Evolutionary conservation across 2,888 invertebrate genomes (phyloP).

Genomic region (Cabera pusaria): DNA sequence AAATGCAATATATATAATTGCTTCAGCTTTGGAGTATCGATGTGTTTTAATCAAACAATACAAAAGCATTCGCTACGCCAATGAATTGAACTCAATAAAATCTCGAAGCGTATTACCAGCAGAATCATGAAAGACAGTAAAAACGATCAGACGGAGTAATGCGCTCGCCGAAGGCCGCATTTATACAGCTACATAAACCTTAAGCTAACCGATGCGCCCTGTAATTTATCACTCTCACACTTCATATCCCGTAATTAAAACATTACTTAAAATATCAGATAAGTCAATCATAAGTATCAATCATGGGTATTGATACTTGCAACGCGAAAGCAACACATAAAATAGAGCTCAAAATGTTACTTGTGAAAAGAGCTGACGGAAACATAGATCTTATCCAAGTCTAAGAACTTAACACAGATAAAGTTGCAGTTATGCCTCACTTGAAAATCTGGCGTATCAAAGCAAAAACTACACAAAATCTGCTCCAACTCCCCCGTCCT

Average conservation of each 20-base stretch:
- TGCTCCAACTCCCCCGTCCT: conserved; percentile 29
- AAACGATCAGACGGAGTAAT: conserved; percentile 37
- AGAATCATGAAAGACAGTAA: conserved; percentile 8
- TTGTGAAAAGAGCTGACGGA: not conserved
- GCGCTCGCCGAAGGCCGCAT: conserved; percentile 47
- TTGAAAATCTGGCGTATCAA: too few species aligned
- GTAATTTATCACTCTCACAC: conserved; percentile 51
- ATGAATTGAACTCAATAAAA: too few species aligned
- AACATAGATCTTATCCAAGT: too few species aligned
- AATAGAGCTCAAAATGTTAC: conserved; percentile 6
- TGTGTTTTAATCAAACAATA: too few species aligned
- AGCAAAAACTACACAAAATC: too few species aligned
- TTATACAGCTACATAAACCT: conserved; percentile 54
- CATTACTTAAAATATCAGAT: conserved; percentile 40
- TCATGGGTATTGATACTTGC: conserved; percentile 17
- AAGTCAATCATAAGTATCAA: conserved; percentile 15
- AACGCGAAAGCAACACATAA: conserved; percentile 5
- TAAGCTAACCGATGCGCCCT: conserved; percentile 38
- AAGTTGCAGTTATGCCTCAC: too few species aligned
- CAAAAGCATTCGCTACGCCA: too few species aligned
- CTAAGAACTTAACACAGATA: too few species aligned
- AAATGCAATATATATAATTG: too few species aligned
- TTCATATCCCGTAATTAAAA: conserved; percentile 54
- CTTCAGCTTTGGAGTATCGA: too few species aligned
- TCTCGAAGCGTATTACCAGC: not conserved